Conservation (phyloP, 2,113 vertebrate species). For the Marcusenius ussheri region DNA sequence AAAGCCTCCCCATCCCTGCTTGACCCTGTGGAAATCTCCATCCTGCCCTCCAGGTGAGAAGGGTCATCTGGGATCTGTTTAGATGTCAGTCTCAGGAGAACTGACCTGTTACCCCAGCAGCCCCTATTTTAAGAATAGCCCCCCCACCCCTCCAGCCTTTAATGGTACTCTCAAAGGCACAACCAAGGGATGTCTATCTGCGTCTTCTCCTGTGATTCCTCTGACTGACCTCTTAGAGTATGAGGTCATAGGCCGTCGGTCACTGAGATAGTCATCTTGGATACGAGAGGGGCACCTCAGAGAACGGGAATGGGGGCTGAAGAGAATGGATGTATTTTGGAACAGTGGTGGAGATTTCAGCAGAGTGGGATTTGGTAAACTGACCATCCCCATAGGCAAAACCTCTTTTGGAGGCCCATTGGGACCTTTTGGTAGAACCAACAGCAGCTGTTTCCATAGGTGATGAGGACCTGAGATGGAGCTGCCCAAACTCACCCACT, state of each 20-base stretch:
- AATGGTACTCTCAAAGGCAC: neutral
- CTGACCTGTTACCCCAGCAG: neutral
- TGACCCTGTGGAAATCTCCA: neutral
- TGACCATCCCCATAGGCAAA: neutral
- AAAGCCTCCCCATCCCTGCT: neutral
- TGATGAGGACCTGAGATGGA: neutral
- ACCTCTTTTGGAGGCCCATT: neutral
- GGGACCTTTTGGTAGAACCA: neutral
- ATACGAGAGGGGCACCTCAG: neutral
- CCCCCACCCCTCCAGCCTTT: neutral
- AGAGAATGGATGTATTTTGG: neutral
- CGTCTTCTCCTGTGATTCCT: neutral
- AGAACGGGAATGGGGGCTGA: neutral
- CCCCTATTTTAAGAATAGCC: neutral
- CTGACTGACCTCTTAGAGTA: neutral
- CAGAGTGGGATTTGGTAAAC: neutral
- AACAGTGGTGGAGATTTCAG: neutral
- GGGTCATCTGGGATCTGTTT: neutral
- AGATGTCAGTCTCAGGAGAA: neutral
- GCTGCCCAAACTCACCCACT: neutral
- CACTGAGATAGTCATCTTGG: slow-evolving; percentile 5
- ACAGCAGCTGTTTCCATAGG: slow-evolving; percentile 19
- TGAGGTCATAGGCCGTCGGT: neutral
- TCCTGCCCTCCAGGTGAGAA: neutral
- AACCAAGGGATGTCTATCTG: neutral